Conservation (phyloP, 2,797 vertebrate genomes). For the Bovichtus diacanthus region DNA sequence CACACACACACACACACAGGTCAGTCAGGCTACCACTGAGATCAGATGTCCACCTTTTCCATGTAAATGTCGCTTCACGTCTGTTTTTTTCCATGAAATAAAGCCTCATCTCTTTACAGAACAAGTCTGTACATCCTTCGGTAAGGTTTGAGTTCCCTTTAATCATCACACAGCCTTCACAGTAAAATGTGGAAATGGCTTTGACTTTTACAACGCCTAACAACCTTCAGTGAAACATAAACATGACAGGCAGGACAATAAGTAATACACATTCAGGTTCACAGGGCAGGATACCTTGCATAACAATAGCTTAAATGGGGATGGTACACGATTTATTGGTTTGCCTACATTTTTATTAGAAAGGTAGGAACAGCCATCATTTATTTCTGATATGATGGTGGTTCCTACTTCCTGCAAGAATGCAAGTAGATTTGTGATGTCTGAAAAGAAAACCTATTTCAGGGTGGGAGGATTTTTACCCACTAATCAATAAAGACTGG, state of each 20-base stretch:
- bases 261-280: neutral
- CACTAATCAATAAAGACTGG: neutral
- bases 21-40: conserved; percentile 40
- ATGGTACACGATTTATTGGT: conserved; percentile 13
- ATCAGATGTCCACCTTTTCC: conserved; percentile 61
- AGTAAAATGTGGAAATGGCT: conserved; percentile 21
- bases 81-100: conserved; percentile 52
- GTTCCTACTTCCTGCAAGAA: neutral
- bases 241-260: conserved; percentile 19
- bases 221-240: conserved; percentile 32
- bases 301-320: conserved; percentile 30
- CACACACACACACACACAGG: conserved; percentile 7
- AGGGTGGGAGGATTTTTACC: neutral
- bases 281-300: neutral
- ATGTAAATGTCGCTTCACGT: conserved; percentile 41
- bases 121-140: conserved; percentile 19
- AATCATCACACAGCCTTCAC: neutral
- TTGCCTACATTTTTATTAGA: conserved; percentile 10
- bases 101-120: conserved; percentile 28
- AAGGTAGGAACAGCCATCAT: neutral
- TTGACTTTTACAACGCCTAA: conserved; percentile 34
- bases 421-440: conserved; percentile 3
- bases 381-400: neutral
- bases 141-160: conserved; percentile 17
- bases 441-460: neutral